These are phyloP conservation scores for Elephantulus edwardii DNA, from an alignment of 2,113 vertebrate genomes.

Conservation along the genomic window DNA sequence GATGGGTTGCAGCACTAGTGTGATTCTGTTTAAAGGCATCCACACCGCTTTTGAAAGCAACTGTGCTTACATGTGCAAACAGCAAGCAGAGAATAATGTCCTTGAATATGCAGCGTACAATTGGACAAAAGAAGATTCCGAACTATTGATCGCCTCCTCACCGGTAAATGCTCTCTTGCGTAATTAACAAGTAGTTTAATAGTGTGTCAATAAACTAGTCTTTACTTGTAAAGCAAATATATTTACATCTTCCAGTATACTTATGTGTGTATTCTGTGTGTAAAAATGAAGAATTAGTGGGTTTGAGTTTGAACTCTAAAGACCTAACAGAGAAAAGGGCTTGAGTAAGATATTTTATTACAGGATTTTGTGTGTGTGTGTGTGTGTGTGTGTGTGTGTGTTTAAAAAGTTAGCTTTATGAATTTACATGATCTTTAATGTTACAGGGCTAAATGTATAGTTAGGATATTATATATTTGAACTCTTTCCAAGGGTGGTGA, in stretches of 20 bases:
- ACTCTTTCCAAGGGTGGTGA: neutral
- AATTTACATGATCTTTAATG: neutral
- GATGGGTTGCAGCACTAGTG: slow-evolving; percentile 97
- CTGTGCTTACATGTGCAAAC: slow-evolving; percentile 95
- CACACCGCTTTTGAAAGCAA: slow-evolving; percentile 94
- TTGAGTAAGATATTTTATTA: neutral
- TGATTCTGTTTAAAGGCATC: slow-evolving; percentile 94
- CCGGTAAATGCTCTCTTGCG: slow-evolving; percentile 88
- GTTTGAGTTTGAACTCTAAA: slow-evolving; percentile 5
- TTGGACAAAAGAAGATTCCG: slow-evolving; percentile 91
- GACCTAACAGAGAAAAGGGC: neutral
- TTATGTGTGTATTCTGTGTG: neutral
- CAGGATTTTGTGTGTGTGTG: neutral
- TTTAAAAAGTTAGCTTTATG: slow-evolving; percentile 39
- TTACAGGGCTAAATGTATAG: neutral
- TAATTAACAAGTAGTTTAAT: slow-evolving; percentile 74
- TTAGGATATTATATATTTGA: neutral
- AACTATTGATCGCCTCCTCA: slow-evolving; percentile 84
- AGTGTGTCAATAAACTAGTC: slow-evolving; percentile 57
- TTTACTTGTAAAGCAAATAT: slow-evolving; percentile 50
- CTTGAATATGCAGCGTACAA: slow-evolving; percentile 88
- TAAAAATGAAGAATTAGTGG: neutral
- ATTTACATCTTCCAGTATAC: neutral
- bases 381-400: too few relatives aligned
- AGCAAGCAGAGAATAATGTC: slow-evolving; percentile 89